Conservation (phyloP, 2,888 invertebrate genomes). For the Tetragnatha montana region DNA sequence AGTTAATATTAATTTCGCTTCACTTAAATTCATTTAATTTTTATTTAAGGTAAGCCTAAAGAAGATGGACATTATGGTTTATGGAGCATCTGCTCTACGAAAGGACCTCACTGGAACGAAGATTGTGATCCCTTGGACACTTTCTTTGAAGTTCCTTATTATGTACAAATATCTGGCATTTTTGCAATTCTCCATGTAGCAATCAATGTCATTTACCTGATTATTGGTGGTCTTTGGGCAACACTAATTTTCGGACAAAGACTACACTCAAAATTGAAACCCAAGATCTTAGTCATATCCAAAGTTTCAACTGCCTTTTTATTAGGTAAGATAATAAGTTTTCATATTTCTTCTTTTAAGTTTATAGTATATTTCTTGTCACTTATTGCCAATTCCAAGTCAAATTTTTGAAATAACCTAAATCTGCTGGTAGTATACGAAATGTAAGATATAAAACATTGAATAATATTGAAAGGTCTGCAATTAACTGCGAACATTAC, state of each 20-base stretch:
- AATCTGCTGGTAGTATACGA: no score
- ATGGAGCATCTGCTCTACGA: slow-evolving; percentile 53
- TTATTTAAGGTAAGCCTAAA: slow-evolving; percentile 49
- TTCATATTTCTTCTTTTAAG: no score
- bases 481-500: no score
- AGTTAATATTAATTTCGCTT: no score
- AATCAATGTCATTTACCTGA: slow-evolving; percentile 11
- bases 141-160: slow-evolving; percentile 51
- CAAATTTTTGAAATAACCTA: no score
- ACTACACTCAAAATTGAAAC: slow-evolving; percentile 18
- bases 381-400: no score
- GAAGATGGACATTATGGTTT: slow-evolving; percentile 64
- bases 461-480: no score
- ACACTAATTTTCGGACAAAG: slow-evolving; percentile 11
- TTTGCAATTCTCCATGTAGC: slow-evolving; percentile 35
- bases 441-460: no score
- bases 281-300: slow-evolving; percentile 34
- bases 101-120: slow-evolving; percentile 46
- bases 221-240: slow-evolving; percentile 26
- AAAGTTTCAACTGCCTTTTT: slow-evolving; percentile 38
- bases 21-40: neutral
- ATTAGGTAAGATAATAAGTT: slow-evolving; percentile 28
- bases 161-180: slow-evolving; percentile 29
- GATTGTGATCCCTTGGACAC: slow-evolving; percentile 62
- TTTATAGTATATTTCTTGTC: no score